A percentile compares a stretch with the other conserved stretches of the same genome.
Evolutionary conservation across 2,888 invertebrate species (phyloP).

Genomic region (Apodemia hepburni): DNA sequence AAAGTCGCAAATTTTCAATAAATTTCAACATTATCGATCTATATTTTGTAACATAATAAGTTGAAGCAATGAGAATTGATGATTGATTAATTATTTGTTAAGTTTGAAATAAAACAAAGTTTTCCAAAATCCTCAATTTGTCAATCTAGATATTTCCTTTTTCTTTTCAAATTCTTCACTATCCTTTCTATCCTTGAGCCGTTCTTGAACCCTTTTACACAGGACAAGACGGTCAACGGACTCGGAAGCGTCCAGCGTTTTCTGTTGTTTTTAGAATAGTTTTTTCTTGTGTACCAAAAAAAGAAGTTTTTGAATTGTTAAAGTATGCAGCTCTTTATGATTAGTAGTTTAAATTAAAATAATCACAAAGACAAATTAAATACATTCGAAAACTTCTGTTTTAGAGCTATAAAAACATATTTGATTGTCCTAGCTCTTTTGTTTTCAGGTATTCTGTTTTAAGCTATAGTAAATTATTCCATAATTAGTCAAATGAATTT

Average conservation of each 20-base stretch:
- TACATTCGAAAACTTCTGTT: slow-evolving; percentile 20
- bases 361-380: too few relatives aligned
- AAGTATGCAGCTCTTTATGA: background rate
- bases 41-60: background rate
- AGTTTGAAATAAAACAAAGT: background rate
- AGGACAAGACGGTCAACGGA: slow-evolving; percentile 69
- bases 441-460: slow-evolving; percentile 28
- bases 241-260: slow-evolving; percentile 46
- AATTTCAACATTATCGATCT: too few relatives aligned
- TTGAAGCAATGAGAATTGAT: background rate
- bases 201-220: slow-evolving; percentile 67
- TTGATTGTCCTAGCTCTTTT: slow-evolving; percentile 36
- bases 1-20: too few relatives aligned
- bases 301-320: slow-evolving; percentile 18
- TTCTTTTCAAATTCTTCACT: slow-evolving; percentile 5
- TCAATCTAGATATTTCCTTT: background rate
- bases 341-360: too few relatives aligned
- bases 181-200: slow-evolving; percentile 33
- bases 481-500: slow-evolving; percentile 15
- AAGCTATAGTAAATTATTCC: slow-evolving; percentile 40
- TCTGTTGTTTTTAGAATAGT: slow-evolving; percentile 48
- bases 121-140: background rate
- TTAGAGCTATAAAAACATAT: slow-evolving; percentile 42
- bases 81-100: background rate
- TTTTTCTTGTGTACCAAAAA: slow-evolving; percentile 40